Conservation (phyloP, 2,888 invertebrate species). For the Drosophila setosimentum region DNA sequence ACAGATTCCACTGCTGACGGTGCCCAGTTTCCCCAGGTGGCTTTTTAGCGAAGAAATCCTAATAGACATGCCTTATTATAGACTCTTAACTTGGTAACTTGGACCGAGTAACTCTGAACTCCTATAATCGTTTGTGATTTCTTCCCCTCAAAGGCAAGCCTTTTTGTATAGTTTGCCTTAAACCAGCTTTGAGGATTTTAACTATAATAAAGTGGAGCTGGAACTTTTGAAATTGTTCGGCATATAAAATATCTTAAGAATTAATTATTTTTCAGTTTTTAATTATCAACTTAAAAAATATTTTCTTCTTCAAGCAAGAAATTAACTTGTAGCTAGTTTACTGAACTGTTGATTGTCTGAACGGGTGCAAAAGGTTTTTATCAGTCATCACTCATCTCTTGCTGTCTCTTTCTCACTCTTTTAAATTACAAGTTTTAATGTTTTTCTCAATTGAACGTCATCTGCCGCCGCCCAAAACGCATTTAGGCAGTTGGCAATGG, state of each 20-base stretch:
- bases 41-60: no score
- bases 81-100: neutral
- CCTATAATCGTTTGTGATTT: neutral
- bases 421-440: neutral
- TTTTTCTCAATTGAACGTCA: conserved; percentile 51
- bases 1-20: no score
- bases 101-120: neutral
- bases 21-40: no score
- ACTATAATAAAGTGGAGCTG: neutral
- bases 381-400: neutral
- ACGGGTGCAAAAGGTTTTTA: neutral
- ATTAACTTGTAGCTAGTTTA: neutral
- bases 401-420: neutral
- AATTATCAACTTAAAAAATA: neutral
- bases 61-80: neutral
- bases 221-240: neutral
- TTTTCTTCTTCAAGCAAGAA: neutral
- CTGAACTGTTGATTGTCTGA: neutral
- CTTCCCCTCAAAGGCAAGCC: neutral
- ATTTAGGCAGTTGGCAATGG: conserved; percentile 63
- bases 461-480: conserved; percentile 62
- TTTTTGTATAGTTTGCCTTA: neutral
- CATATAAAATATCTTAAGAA: neutral
- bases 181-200: neutral
- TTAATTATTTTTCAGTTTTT: neutral